Base-by-base conservation (phyloP, 2,888 invertebrate genomes). In the Hirtodrosophila trivittata region DNA sequence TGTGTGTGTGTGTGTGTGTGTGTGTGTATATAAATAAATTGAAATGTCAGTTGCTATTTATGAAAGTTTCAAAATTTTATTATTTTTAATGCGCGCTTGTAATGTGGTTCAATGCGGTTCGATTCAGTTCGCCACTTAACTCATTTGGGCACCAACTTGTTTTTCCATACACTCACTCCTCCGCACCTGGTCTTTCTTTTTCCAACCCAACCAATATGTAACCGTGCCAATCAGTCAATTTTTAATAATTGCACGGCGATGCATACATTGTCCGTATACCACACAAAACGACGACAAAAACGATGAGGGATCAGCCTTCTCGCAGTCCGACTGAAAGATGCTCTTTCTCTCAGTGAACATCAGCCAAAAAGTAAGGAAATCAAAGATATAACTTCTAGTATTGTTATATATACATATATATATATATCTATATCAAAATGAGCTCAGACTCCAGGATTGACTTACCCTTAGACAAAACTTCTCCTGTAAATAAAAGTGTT, bases 1-100 rank as follows among this genome's bases (percentile, higher is more conserved):
- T n/a, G n/a, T n/a, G n/a, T n/a, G n/a, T n/a, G n/a, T n/a, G n/a
- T n/a, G n/a, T n/a, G n/a, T n/a, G n/a, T n/a, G n/a, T n/a, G n/a
- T n/a, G n/a, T 21, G 5, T 21, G 5, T 21, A 21, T 21, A 21
- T 21, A 3, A 3, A 5, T 21, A 68, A 58, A 73, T 58, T 67
- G 57, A 47, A 70, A 67, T 68, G 74, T 51, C 70, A 68, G 54
- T 55, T 46, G 63, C 55, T 68, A 68, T 71, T 71, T 74, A 74
- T 74, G 58, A 58, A 81, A 84, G 51, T 78, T 84, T 75, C 63
- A 64, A 78, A 75, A 66, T 81, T 84, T 41, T 75, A 77, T 81
- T 55, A 67, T 64, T 66, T 64, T 68, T 76, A 76, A 75, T 71
- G 74, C 69, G 54, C 64, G 58, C 71, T 54, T 71, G 73, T 76